Base-by-base conservation (phyloP, 2,113 vertebrate species). In the Neotoma lepida region DNA sequence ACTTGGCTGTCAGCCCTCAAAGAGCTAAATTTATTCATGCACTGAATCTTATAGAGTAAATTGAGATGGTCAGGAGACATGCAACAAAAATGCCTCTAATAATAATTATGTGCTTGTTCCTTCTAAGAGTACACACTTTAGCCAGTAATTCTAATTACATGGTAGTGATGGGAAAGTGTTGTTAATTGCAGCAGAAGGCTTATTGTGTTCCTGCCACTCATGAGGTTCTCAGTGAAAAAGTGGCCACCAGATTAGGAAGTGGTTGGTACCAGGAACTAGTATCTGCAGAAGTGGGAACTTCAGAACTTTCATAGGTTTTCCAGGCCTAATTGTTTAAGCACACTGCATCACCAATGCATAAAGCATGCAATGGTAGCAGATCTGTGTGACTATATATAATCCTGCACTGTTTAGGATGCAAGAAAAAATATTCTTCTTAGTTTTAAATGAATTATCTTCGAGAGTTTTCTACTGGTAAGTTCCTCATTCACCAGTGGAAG, bases 81-180 rank as follows among this genome's bases (percentile, higher is more conserved):
- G 49, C 61, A 70, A 2, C 86, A 26, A 63, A 96, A 97, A 92
- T 68, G 88, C 1, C 2, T 74, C 30, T 88, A 80, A 95, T 80
- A 85, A 93, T 66, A 97, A 97, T 92, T 86, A 35, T 39, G 12
- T 77, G 2, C 18, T n/a, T 46, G 10, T 7, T 96, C 30, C 20
- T 96, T 94, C 76, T 18, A 71, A 44, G 94, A 97, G 66, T 17
- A 86, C 4, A 90, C 6, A 68, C 94, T 97, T 97, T 91, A 92
- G 44, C 44, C 81, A 81, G 24, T 35, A 78, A 95, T 95, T 92
- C 80, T 96, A 97, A 96, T 96, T 88, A 89, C 49, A 86, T 28
- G 15, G 15, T 73, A 93, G 26, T 80, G 44, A 95, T 94, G 73
- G 91, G 3, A 86, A 76, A 98, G 28, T 35, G 35, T 26, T 33